Evolutionary conservation across 2,888 invertebrate genomes (phyloP).

Genomic region (Cosmorhoe ocellata): DNA sequence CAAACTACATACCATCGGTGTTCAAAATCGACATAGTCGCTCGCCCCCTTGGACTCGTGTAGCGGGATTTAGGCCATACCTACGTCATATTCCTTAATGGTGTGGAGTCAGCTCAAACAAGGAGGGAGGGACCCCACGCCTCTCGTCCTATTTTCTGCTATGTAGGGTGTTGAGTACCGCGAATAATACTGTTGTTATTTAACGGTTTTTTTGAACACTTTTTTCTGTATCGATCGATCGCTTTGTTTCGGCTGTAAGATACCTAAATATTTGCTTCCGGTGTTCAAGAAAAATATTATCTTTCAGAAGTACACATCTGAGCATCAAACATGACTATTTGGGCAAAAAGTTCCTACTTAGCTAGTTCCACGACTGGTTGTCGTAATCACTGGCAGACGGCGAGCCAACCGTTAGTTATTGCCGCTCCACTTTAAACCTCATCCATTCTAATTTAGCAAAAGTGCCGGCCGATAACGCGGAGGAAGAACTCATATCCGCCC

Average conservation of each 20-base stretch:
- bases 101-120: conserved; percentile 32
- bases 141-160: conserved; percentile 61
- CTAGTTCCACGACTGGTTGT: conserved; percentile 24
- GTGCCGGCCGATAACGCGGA: conserved; percentile 79
- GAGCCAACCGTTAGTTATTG: conserved; percentile 76
- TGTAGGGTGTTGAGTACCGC: conserved; percentile 30
- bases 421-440: conserved; percentile 81
- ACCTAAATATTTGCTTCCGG: too few species aligned
- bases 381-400: conserved; percentile 35
- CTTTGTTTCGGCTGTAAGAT: too few species aligned
- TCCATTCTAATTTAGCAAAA: conserved; percentile 82
- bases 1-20: conserved; percentile 7
- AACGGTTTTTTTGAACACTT: too few species aligned
- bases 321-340: conserved; percentile 8
- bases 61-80: conserved; percentile 36
- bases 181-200: conserved; percentile 2
- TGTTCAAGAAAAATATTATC: too few species aligned
- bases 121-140: conserved; percentile 60
- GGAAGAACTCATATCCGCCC: conserved; percentile 79
- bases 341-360: conserved; percentile 5
- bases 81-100: conserved; percentile 39
- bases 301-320: too few species aligned
- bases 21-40: conserved; percentile 17
- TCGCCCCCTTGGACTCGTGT: conserved; percentile 19
- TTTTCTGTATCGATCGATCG: too few species aligned